A percentile compares a stretch with the other conserved stretches of the same genome.
Evolutionary conservation across 2,797 vertebrate species (phyloP).

Genomic region (Holocentrus rufus): DNA sequence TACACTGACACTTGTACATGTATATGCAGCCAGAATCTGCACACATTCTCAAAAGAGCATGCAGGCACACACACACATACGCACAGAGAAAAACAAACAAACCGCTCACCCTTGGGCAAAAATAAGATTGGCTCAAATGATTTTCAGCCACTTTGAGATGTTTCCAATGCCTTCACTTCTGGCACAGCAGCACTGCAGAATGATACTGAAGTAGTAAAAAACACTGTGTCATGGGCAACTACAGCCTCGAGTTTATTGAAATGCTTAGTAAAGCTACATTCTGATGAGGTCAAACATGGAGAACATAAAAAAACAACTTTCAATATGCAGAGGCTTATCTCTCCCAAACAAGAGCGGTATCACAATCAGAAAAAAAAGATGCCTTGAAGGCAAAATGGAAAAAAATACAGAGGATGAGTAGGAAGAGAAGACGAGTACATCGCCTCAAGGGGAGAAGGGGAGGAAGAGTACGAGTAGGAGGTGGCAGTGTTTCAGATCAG

Average conservation of each 20-base stretch:
- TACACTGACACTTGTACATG: neutral
- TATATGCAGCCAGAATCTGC: neutral
- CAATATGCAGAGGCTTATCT: slow-evolving; percentile 30
- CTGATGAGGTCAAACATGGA: slow-evolving; percentile 31
- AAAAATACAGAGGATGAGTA: slow-evolving; percentile 48
- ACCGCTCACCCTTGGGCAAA: slow-evolving; percentile 21
- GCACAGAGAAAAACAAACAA: slow-evolving; percentile 21
- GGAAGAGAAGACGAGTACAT: slow-evolving; percentile 58
- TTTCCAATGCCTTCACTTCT: slow-evolving; percentile 18
- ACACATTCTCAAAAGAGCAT: neutral
- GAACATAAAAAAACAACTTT: slow-evolving; percentile 45
- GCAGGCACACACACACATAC: neutral
- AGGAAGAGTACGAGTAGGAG: slow-evolving; percentile 52
- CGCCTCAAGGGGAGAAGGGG: slow-evolving; percentile 50
- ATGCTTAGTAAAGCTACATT: slow-evolving; percentile 20
- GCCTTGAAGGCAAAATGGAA: slow-evolving; percentile 16
- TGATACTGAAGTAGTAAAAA: neutral
- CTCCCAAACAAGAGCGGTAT: slow-evolving; percentile 28
- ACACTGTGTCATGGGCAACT: slow-evolving; percentile 11
- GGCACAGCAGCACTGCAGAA: slow-evolving; percentile 25
- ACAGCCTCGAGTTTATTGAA: slow-evolving; percentile 17
- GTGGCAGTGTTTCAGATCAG: slow-evolving; percentile 70
- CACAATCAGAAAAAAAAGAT: slow-evolving; percentile 44
- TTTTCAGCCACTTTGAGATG: slow-evolving; percentile 51
- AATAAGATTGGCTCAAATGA: slow-evolving; percentile 46